Base-by-base conservation (phyloP, 2,888 invertebrate genomes). In the Unio delphinus region DNA sequence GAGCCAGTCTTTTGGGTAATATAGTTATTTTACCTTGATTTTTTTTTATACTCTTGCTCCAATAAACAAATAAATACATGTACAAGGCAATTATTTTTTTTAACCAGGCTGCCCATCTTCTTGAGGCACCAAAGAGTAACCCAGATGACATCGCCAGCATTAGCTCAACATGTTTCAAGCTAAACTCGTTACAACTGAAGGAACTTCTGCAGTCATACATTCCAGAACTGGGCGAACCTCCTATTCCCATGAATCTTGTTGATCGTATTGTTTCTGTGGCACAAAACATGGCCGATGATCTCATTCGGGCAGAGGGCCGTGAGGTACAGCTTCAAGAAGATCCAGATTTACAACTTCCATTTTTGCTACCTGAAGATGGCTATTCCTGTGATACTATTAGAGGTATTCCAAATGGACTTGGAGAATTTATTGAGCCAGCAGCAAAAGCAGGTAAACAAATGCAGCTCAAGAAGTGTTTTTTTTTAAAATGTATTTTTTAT, bases 371-470 rank as follows among this genome's bases (percentile, higher is more conserved):
- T 1, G 98, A 98, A 88, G 99, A 99, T 91, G 99, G 98, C 28
- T 98, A 97, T 91, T 97, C 97, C 87, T 97, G 97, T 88, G 98
- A 99, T 90, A 96, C 97, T 70, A 96, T 97, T 66, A 92, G 95
- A 74, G 98, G 98, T 56, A 95, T 99, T 70, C 98, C 98, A 55
- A 88, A 90, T 68, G 97, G 89, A 7, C 76, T 90, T 62, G 83
- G 83, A 0, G 89, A 90, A 68, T 90, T 87, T 75, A 78, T 90
- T 17, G 85, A 83, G 18, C 87, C 88, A n/a, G 74, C 88, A 61
- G 76, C 81, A 2, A 64, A 79, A 63, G 74, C 72, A 4, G 73
- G 73, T 73, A 70, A 54, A 68, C 45, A 45, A 45, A 11, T 45
- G 45, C 11, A 45, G 45, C 1, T 45, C 11, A 45, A 45, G 15